Percentiles rank a stretch among this genome's conserved stretches.
These are phyloP conservation scores for Furnarius figulus DNA, from an alignment of 2,113 vertebrate species.

Conservation along the genomic window DNA sequence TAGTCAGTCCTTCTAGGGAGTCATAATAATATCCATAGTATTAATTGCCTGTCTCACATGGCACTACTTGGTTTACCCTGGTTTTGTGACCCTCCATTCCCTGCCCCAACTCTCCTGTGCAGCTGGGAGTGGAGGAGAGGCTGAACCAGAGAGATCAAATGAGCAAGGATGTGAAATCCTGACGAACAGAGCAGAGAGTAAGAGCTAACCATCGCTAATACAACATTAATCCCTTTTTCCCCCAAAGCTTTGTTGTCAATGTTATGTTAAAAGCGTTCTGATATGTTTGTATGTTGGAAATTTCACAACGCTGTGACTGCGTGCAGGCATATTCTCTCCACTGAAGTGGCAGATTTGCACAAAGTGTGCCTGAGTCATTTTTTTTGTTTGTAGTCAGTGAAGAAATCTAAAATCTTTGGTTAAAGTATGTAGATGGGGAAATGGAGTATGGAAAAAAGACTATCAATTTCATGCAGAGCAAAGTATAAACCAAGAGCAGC, in stretches of 20 bases:
- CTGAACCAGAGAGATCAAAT: neutral
- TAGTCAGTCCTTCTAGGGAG: neutral
- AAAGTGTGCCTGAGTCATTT: neutral
- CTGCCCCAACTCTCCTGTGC: rapidly evolving
- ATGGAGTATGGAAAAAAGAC: neutral
- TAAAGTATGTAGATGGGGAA: neutral
- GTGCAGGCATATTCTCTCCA: neutral
- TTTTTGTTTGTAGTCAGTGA: neutral
- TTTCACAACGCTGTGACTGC: neutral
- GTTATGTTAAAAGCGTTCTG: neutral
- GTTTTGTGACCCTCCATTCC: neutral
- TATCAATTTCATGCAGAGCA: neutral
- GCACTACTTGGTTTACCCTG: neutral
- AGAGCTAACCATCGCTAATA: neutral
- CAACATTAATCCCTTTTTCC: neutral
- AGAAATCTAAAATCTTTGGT: neutral
- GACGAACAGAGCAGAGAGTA: neutral
- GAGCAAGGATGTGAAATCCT: neutral
- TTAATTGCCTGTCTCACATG: neutral
- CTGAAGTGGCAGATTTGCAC: neutral
- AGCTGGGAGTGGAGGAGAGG: neutral
- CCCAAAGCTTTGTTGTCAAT: neutral
- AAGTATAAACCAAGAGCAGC: neutral
- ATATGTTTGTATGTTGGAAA: neutral
- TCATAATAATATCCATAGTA: neutral